Percentiles rank a stretch among this genome's conserved stretches.
Conservation (phyloP, 2,113 vertebrate species). For the Myrmecobius fasciatus region DNA sequence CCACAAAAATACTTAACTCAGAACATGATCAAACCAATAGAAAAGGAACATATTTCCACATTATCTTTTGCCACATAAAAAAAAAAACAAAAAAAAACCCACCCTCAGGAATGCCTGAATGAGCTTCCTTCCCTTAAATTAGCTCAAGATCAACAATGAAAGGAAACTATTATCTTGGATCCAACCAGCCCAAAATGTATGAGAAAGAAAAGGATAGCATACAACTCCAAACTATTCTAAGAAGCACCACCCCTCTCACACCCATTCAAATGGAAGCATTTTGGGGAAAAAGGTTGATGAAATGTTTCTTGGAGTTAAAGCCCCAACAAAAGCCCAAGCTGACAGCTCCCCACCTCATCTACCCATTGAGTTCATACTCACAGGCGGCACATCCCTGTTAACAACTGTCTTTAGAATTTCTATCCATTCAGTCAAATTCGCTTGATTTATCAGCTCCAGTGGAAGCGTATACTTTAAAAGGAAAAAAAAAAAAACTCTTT, state of each 20-base stretch:
- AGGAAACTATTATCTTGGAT: neutral
- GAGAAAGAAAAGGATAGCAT: neutral
- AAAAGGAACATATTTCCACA: neutral
- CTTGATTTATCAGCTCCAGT: conserved; percentile 97
- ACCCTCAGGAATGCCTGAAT: too few relatives aligned
- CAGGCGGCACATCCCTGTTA: conserved; percentile 96
- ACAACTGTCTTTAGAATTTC: conserved; percentile 98
- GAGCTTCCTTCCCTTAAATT: neutral
- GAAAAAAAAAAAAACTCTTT: conserved; percentile 61
- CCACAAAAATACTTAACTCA: neutral
- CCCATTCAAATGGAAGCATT: neutral
- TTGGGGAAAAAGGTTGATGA: neutral
- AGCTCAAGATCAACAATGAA: neutral
- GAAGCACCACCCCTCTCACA: neutral
- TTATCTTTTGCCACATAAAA: neutral
- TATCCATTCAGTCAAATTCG: conserved; percentile 98
- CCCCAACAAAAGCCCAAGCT: neutral
- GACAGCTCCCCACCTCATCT: neutral
- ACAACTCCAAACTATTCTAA: neutral
- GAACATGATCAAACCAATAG: neutral
- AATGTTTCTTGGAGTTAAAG: neutral
- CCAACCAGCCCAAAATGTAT: neutral
- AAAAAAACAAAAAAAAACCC: too few relatives aligned
- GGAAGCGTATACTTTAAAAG: conserved; percentile 94
- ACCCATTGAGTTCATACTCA: conserved; percentile 82